phyloP scores from a whole-genome alignment of 2,888 invertebrate genomes.

The Trilocha varians region DNA sequence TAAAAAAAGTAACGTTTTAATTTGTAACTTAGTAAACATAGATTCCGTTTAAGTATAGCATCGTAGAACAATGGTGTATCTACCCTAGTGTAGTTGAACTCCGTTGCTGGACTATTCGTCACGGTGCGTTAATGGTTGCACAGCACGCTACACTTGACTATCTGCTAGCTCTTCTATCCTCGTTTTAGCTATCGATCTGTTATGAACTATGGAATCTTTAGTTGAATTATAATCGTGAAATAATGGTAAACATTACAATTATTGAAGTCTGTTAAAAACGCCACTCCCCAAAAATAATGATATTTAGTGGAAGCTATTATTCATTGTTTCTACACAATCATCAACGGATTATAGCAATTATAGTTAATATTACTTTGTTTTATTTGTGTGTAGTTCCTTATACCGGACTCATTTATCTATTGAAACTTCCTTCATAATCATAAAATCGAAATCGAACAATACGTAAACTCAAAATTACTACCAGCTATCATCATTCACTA shows the following conservation, averaged over 20 bases:
- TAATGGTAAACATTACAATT: neutral
- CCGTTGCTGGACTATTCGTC: conserved; percentile 57
- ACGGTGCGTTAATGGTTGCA: conserved; percentile 68
- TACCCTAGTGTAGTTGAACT: conserved; percentile 12
- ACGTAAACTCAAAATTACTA: conserved; percentile 20
- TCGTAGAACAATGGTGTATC: neutral
- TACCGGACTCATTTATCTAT: conserved; percentile 1
- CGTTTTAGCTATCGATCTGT: conserved; percentile 4
- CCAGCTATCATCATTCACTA: conserved; percentile 8
- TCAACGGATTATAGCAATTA: neutral
- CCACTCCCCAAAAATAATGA: neutral
- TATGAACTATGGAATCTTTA: neutral
- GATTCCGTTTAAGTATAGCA: no score
- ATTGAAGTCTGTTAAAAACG: neutral
- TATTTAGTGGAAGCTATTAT: neutral
- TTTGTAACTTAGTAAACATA: no score
- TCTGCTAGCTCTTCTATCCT: conserved; percentile 32
- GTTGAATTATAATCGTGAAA: neutral
- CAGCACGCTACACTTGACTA: conserved; percentile 67
- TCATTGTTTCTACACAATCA: neutral
- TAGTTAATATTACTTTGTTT: neutral
- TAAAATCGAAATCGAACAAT: conserved; percentile 18
- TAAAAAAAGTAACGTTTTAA: no score
- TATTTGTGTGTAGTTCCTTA: neutral
- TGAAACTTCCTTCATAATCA: conserved; percentile 10